phyloP scores from a whole-genome alignment of 2,888 invertebrate species.

The Drosophila paranaensis region DNA sequence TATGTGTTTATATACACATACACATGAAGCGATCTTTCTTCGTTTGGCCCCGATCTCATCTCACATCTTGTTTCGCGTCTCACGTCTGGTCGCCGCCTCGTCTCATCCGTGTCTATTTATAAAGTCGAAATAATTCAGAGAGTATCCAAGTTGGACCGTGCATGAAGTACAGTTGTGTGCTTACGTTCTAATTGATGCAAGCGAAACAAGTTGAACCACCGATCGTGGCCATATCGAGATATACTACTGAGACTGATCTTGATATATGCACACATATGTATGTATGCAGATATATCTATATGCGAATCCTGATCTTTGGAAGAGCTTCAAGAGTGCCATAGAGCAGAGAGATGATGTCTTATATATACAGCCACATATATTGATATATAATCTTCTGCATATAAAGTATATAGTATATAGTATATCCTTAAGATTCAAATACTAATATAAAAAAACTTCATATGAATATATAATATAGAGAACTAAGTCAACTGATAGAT shows the following conservation, averaged over 20 bases:
- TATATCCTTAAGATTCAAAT: not conserved
- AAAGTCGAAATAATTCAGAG: conserved; percentile 63
- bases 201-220: conserved; percentile 26
- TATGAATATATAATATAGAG: no score
- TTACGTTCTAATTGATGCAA: conserved; percentile 44
- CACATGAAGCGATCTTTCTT: conserved; percentile 41
- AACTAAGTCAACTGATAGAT: no score
- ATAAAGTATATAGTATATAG: not conserved
- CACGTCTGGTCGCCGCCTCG: conserved; percentile 33
- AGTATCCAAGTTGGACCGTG: conserved; percentile 68
- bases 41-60: conserved; percentile 26
- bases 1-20: conserved; percentile 1
- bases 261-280: no score
- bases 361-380: not conserved
- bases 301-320: not conserved
- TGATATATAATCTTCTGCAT: not conserved
- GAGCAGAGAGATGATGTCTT: not conserved
- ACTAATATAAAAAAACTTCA: no score
- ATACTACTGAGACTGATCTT: not conserved
- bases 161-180: conserved; percentile 67
- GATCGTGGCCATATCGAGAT: not conserved
- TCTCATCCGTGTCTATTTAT: conserved; percentile 72
- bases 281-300: no score
- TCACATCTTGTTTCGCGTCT: conserved; percentile 15
- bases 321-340: not conserved